Base-by-base conservation (phyloP, 2,113 vertebrate species). In the Brachypodius melanocephalos region DNA sequence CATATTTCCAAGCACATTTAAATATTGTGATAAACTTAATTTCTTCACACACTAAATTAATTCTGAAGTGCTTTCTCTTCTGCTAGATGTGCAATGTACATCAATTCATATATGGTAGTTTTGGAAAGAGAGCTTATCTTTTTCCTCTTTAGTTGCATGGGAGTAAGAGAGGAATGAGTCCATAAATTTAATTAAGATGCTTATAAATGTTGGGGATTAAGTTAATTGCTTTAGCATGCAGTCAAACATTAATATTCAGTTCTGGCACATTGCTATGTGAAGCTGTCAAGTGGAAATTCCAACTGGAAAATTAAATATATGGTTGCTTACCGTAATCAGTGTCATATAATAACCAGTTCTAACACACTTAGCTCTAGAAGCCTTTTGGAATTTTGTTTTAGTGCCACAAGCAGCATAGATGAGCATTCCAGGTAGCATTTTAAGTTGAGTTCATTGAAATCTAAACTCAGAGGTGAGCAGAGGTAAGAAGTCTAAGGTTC, bases 161-260 rank as follows among this genome's bases (percentile, higher is more conserved):
- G 43, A 92, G 58, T 67, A 76, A 87, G 81, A 80, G 38, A 71
- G 61, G 61, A 81, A 84, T 1, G 40, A 89, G 51, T 86, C 69
- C 61, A 75, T 92, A 85, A 84, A 87, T 81, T 91, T 95, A 92
- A 95, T 96, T 93, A 84, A 95, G 78, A 87, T 81, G 80, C 76
- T 92, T 93, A 74, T 71, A 92, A 95, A 84, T 82, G 49, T 38
- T 78, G 54, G 14, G 68, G 79, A 95, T 92, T 97, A 96, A 92
- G 57, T 95, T 95, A 92, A 96, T 95, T 96, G 71, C 93, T 92
- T 90, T 75, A 92, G 87, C 2, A 4, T 10, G 2, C 72, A 95
- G 88, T 87, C 66, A 91, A 19, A 91, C 54, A 7, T 79, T 90
- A 87, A 67, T 79, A 78, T 65, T 89, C 52, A 55, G 66, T 89